Evolutionary conservation across 2,888 invertebrate genomes (phyloP).

Genomic region (Anodontia alba): DNA sequence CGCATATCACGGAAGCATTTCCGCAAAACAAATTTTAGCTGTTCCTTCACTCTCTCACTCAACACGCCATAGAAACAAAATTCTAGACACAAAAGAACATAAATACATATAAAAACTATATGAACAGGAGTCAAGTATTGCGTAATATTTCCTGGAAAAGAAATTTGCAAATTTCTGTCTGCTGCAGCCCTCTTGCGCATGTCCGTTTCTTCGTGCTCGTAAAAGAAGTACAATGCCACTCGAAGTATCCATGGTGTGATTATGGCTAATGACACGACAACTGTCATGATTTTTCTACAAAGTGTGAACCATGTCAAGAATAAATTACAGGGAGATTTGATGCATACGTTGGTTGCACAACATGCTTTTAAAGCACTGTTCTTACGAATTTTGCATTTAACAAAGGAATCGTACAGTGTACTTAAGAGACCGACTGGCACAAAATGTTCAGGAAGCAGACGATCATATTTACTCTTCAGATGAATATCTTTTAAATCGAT

Average conservation of each 20-base stretch:
- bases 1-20: slow-evolving; percentile 74
- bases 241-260: slow-evolving; percentile 75
- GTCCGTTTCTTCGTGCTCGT: slow-evolving; percentile 70
- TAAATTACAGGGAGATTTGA: slow-evolving; percentile 32
- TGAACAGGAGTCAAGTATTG: slow-evolving; percentile 79
- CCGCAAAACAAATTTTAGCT: slow-evolving; percentile 64
- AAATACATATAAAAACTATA: slow-evolving; percentile 75
- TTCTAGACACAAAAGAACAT: slow-evolving; percentile 73
- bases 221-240: slow-evolving; percentile 70
- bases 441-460: slow-evolving; percentile 63
- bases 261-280: slow-evolving; percentile 62
- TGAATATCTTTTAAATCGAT: slow-evolving; percentile 56
- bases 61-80: slow-evolving; percentile 68
- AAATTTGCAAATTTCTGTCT: slow-evolving; percentile 37
- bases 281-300: slow-evolving; percentile 63
- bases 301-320: slow-evolving; percentile 66
- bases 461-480: slow-evolving; percentile 63
- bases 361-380: slow-evolving; percentile 68
- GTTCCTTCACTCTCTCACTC: slow-evolving; percentile 57
- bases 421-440: slow-evolving; percentile 71
- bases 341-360: slow-evolving; percentile 64
- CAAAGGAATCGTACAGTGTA: slow-evolving; percentile 70
- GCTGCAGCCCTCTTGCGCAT: slow-evolving; percentile 57
- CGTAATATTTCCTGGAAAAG: slow-evolving; percentile 74
- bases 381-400: slow-evolving; percentile 76